Percentiles rank a stretch among this genome's conserved stretches.
phyloP scores from a whole-genome alignment of 1,140 invertebrate genomes.

The Helicoverpa armigera region DNA sequence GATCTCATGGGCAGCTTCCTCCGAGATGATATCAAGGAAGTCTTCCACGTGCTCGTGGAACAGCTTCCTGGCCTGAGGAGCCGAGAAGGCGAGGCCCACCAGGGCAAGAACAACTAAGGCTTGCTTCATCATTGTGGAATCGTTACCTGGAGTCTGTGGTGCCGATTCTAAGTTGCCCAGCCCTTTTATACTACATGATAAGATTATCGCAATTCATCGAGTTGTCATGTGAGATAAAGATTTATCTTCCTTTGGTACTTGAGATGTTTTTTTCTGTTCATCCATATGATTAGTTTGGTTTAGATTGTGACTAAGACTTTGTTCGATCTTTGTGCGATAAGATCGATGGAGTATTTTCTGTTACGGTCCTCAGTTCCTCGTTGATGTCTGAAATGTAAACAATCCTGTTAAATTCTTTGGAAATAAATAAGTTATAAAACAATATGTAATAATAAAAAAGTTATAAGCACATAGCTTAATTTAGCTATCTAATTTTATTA shows the following conservation, averaged over 20 bases:
- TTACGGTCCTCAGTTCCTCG: too few species aligned
- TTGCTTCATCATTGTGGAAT: slow-evolving; percentile 67
- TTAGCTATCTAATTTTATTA: too few species aligned
- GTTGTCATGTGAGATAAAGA: slow-evolving; percentile 22
- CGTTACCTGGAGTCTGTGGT: slow-evolving; percentile 40
- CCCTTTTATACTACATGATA: slow-evolving; percentile 11
- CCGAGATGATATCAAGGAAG: slow-evolving; percentile 69
- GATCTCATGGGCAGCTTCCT: slow-evolving; percentile 64
- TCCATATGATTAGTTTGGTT: neutral
- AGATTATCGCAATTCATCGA: slow-evolving; percentile 5
- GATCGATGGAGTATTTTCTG: too few species aligned
- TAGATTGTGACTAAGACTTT: too few species aligned
- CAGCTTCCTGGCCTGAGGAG: slow-evolving; percentile 73
- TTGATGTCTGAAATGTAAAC: too few species aligned
- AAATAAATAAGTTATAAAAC: too few species aligned
- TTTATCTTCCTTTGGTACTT: slow-evolving; percentile 27
- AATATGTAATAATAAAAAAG: too few species aligned
- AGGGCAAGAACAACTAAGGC: slow-evolving; percentile 65
- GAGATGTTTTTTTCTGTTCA: slow-evolving; percentile 13
- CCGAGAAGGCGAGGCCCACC: slow-evolving; percentile 61
- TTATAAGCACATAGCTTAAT: too few species aligned
- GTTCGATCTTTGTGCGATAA: too few species aligned
- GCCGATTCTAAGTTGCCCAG: neutral
- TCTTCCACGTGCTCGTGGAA: slow-evolving; percentile 80
- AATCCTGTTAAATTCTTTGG: too few species aligned